Base-by-base conservation (phyloP, 2,888 invertebrate genomes). In the Drosophila kuntzei region DNA sequence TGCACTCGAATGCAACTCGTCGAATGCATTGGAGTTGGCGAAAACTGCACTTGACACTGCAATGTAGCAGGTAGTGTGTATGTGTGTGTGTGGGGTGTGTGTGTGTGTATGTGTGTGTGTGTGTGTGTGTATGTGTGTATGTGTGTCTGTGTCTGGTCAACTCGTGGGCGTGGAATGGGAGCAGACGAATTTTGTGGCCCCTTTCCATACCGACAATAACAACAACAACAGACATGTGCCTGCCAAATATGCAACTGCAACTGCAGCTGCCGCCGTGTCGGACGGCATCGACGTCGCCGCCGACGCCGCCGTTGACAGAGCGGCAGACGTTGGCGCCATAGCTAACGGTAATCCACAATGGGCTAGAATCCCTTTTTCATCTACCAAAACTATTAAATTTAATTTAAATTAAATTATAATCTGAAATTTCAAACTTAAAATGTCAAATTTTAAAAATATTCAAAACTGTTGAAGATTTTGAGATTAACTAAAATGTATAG, bases 101-200 rank as follows among this genome's bases (percentile, higher is more conserved):
- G n/a, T 22, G 8, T 7, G 39, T 18, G 14, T 16, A n/a, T 41
- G 8, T 8, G 18, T 34, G 9, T 36, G 36, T 22, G 29, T 32
- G 14, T 63, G 18, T 41, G 34, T 49, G 44, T 16, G 22, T 51
- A 27, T 20, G 27, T 34, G 54, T 41, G 18, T 25, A 7, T 25
- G 6, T 49, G 44, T 27, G 57, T 36, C 44, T 69, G 62, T 37
- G 59, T 58, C 43, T 63, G 57, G 25, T n/a, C 44, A 68, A 9
- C 46, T 47, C 39, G 50, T 51, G 43, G 53, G 20, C 22, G 55
- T 22, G 62, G 82, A 70, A 75, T 75, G 85, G 68, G 78, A 27
- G 44, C 79, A 82, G 86, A 82, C 86, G 64, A 70, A 71, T 69
- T 80, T 82, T 70, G 68, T 63, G 20, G 44, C 61, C 76, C 59